phyloP scores from a whole-genome alignment of 2,888 invertebrate species.

The Caenorhabditis auriculariae region DNA sequence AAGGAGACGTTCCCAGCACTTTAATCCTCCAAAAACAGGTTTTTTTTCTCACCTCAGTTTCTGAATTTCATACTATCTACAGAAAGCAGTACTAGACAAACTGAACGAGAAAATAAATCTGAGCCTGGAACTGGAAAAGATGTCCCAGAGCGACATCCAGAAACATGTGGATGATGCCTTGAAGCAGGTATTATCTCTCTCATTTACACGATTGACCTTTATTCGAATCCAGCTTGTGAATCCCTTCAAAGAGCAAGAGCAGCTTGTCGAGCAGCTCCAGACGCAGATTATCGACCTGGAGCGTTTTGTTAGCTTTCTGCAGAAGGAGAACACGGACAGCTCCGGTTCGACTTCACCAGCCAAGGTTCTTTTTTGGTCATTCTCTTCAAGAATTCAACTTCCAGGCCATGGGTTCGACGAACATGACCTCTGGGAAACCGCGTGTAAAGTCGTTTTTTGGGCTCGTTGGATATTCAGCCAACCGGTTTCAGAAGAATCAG shows the following conservation, averaged over 20 bases:
- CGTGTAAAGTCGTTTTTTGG: slow-evolving; percentile 22
- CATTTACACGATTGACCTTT: neutral
- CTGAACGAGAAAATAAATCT: slow-evolving; percentile 72
- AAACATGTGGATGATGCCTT: slow-evolving; percentile 87
- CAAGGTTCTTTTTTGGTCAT: slow-evolving; percentile 11
- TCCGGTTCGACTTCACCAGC: slow-evolving; percentile 24
- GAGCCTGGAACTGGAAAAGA: slow-evolving; percentile 76
- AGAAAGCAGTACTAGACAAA: slow-evolving; percentile 72
- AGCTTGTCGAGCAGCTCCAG: slow-evolving; percentile 89
- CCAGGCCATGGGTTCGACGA: slow-evolving; percentile 27
- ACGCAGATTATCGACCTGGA: slow-evolving; percentile 96
- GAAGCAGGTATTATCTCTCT: slow-evolving; percentile 71
- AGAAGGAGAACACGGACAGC: slow-evolving; percentile 66
- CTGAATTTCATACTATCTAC: too few relatives aligned
- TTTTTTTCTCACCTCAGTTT: slow-evolving; percentile 67
- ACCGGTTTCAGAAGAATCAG: slow-evolving; percentile 76
- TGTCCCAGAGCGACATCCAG: slow-evolving; percentile 81
- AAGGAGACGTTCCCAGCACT: slow-evolving; percentile 66
- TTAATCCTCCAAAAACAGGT: slow-evolving; percentile 84
- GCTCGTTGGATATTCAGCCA: slow-evolving; percentile 24
- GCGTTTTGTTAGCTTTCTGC: slow-evolving; percentile 90
- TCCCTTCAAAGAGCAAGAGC: slow-evolving; percentile 91
- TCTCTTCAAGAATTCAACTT: slow-evolving; percentile 2
- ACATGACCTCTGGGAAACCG: slow-evolving; percentile 18
- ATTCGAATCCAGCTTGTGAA: slow-evolving; percentile 75